Percentiles rank a stretch among this genome's conserved stretches.
phyloP scores from a whole-genome alignment of 1,140 invertebrate species.

The Lamellibrachia luymesi region DNA sequence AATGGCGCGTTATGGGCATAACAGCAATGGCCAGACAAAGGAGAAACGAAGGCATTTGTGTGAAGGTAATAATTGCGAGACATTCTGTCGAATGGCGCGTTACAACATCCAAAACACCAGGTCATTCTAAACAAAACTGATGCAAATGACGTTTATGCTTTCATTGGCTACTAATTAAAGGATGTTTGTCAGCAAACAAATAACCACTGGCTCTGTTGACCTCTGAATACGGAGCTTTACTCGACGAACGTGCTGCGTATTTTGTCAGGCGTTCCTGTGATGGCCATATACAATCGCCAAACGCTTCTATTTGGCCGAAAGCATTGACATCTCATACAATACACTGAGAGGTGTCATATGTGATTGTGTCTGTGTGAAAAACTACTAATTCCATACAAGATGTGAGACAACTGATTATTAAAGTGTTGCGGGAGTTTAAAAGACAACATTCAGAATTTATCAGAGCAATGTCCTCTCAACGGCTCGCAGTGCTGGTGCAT shows the following conservation, averaged over 20 bases:
- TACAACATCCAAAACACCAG: background rate
- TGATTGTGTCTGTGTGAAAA: too few relatives aligned
- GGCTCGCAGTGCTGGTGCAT: too few relatives aligned
- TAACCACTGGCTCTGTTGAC: background rate
- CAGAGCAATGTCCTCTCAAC: too few relatives aligned
- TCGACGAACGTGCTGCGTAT: background rate
- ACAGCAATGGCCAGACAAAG: background rate
- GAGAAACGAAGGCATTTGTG: background rate
- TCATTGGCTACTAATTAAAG: background rate
- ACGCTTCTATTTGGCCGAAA: too few relatives aligned
- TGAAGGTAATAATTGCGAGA: slow-evolving; percentile 5
- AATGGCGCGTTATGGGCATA: background rate
- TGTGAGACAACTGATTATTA: too few relatives aligned
- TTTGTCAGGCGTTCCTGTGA: too few relatives aligned
- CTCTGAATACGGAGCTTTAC: background rate
- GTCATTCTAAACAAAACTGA: background rate
- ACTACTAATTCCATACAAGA: too few relatives aligned
- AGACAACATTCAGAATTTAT: too few relatives aligned
- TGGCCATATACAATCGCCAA: too few relatives aligned
- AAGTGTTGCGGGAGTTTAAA: too few relatives aligned
- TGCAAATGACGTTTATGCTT: background rate
- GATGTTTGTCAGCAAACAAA: background rate
- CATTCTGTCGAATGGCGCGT: background rate
- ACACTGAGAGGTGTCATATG: too few relatives aligned
- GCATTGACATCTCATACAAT: too few relatives aligned